Evolutionary conservation across 2,888 invertebrate genomes (phyloP).

Genomic region (Litoditis marina): DNA sequence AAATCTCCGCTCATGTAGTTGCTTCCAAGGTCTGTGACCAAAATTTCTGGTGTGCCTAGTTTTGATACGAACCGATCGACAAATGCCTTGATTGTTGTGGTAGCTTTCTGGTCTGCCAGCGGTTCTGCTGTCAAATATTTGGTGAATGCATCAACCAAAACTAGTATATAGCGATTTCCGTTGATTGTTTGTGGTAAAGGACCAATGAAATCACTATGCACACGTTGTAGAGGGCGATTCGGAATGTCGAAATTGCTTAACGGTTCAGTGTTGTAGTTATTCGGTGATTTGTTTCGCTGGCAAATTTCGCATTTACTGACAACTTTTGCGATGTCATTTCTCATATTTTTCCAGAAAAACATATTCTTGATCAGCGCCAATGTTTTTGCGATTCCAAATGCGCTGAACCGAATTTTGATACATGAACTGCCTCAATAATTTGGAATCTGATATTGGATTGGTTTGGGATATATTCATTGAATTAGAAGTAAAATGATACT

Average conservation of each 20-base stretch:
- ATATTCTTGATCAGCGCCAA: neutral
- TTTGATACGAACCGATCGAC: neutral
- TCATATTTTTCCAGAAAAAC: neutral
- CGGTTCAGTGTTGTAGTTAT: neutral
- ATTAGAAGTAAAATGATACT: too few species aligned
- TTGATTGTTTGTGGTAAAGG: constrained; percentile 17
- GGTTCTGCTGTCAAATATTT: constrained; percentile 16
- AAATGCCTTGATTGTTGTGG: neutral
- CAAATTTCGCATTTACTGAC: neutral
- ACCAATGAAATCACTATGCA: constrained; percentile 10
- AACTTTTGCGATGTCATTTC: neutral
- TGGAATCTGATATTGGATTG: neutral
- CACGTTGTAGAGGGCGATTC: neutral
- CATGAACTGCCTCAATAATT: neutral
- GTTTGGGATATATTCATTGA: neutral
- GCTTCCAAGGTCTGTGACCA: too few species aligned
- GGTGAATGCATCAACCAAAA: constrained; percentile 12
- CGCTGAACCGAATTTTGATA: neutral
- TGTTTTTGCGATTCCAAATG: neutral
- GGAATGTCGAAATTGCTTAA: neutral
- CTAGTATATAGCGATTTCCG: constrained; percentile 18
- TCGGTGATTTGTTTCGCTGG: neutral
- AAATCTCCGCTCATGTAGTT: too few species aligned
- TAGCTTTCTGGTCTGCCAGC: constrained; percentile 6
- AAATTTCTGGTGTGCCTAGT: neutral